phyloP scores from a whole-genome alignment of 2,113 vertebrate genomes.

The Semnopithecus entellus region DNA sequence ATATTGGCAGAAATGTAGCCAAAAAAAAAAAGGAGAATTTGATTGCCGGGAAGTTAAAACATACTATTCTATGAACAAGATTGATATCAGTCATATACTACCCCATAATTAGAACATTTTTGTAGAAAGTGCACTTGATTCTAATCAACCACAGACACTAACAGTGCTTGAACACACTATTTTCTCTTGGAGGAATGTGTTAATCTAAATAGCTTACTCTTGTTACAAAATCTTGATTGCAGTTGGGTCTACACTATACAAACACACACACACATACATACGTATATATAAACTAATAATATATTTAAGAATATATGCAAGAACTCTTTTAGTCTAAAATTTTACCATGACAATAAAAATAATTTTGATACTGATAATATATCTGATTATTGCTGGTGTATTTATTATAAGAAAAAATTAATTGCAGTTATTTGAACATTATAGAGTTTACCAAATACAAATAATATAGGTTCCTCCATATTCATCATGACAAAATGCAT shows the following conservation, averaged over 20 bases:
- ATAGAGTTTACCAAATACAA: neutral
- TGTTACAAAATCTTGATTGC: neutral
- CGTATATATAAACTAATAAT: neutral
- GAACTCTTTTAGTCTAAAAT: neutral
- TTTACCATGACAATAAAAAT: neutral
- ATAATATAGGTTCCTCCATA: neutral
- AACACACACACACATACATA: accelerated
- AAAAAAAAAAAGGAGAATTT: neutral
- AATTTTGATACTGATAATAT: neutral
- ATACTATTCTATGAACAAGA: neutral
- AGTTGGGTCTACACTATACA: neutral
- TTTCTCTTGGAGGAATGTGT: neutral
- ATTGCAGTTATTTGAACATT: neutral
- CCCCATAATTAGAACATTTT: neutral
- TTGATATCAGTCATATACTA: neutral
- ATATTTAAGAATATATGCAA: neutral
- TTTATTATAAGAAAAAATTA: neutral
- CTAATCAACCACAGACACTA: neutral
- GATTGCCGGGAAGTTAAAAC: neutral
- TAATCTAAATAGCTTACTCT: neutral
- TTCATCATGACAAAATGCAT: neutral
- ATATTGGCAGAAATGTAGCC: neutral
- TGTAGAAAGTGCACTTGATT: neutral
- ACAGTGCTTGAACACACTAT: neutral
- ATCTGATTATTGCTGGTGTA: neutral